Percentiles rank a stretch among this genome's conserved stretches.
These are phyloP conservation scores for Podargus strigoides DNA, from an alignment of 2,797 vertebrate genomes.

Conservation along the genomic window DNA sequence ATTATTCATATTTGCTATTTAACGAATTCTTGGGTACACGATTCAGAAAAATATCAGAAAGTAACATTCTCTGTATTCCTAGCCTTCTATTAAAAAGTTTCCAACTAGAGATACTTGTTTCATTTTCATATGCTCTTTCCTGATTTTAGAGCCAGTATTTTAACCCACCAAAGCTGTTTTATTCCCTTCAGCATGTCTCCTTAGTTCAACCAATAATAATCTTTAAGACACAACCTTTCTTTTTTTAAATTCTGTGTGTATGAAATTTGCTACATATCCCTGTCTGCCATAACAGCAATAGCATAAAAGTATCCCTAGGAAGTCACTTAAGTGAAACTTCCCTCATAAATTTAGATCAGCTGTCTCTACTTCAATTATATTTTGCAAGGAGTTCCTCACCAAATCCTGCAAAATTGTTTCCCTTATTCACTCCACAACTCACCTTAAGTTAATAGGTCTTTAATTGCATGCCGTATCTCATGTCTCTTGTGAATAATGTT, in stretches of 20 bases:
- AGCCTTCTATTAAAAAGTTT: constrained; percentile 15
- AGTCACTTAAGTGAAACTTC: constrained; percentile 26
- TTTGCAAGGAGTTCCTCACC: constrained; percentile 47
- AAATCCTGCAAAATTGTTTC: constrained; percentile 49
- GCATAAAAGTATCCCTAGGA: constrained; percentile 26
- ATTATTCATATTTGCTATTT: constrained; percentile 55
- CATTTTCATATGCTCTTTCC: not conserved
- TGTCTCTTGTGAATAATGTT: constrained; percentile 14
- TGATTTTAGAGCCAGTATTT: not conserved
- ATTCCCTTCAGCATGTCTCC: not conserved
- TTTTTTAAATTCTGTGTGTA: not conserved
- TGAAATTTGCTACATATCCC: not conserved
- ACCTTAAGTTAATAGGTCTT: constrained; percentile 42
- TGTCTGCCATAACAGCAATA: not conserved
- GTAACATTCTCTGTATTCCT: not conserved
- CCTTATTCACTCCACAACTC: constrained; percentile 13
- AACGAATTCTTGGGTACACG: not conserved
- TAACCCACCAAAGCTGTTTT: not conserved
- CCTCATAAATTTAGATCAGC: constrained; percentile 53
- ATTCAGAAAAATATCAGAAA: constrained; percentile 26
- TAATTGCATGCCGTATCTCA: constrained; percentile 45
- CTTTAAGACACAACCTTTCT: not conserved
- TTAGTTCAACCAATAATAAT: not conserved
- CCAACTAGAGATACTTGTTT: not conserved
- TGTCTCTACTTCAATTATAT: constrained; percentile 31